phyloP scores from a whole-genome alignment of 2,888 invertebrate genomes.

The Celastrina argiolus region DNA sequence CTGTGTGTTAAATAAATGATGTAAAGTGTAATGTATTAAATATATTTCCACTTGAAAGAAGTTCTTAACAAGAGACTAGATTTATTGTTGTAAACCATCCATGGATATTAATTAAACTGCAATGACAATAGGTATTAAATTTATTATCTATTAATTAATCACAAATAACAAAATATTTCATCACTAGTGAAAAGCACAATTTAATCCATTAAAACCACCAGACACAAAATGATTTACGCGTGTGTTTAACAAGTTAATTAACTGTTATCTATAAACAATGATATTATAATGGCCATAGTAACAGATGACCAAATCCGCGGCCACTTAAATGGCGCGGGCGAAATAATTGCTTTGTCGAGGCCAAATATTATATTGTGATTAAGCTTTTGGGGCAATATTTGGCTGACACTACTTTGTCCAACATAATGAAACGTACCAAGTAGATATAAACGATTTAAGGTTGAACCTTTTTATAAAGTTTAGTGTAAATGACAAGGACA shows the following conservation, averaged over 20 bases:
- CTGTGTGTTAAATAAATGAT: too few relatives aligned
- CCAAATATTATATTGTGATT: not conserved
- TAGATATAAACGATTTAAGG: too few relatives aligned
- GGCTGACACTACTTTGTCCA: too few relatives aligned
- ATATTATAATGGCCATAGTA: not conserved
- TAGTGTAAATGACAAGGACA: too few relatives aligned
- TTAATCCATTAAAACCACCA: not conserved
- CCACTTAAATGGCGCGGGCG: not conserved
- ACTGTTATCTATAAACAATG: slow-evolving; percentile 9
- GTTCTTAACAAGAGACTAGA: too few relatives aligned
- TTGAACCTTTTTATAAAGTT: too few relatives aligned
- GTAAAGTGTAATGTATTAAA: too few relatives aligned
- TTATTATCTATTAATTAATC: not conserved
- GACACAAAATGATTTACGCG: not conserved
- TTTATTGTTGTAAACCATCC: too few relatives aligned
- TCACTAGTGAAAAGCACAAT: slow-evolving; percentile 10
- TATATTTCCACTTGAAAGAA: too few relatives aligned
- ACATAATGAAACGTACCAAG: too few relatives aligned
- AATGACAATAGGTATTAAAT: not conserved
- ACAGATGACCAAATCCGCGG: slow-evolving; percentile 6
- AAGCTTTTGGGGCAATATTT: too few relatives aligned
- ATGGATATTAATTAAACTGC: too few relatives aligned
- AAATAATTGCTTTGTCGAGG: not conserved
- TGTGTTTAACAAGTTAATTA: not conserved
- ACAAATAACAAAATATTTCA: not conserved